A percentile compares a stretch with the other conserved stretches of the same genome.
Conservation (phyloP, 2,888 invertebrate species). For the Beris morrisii region DNA sequence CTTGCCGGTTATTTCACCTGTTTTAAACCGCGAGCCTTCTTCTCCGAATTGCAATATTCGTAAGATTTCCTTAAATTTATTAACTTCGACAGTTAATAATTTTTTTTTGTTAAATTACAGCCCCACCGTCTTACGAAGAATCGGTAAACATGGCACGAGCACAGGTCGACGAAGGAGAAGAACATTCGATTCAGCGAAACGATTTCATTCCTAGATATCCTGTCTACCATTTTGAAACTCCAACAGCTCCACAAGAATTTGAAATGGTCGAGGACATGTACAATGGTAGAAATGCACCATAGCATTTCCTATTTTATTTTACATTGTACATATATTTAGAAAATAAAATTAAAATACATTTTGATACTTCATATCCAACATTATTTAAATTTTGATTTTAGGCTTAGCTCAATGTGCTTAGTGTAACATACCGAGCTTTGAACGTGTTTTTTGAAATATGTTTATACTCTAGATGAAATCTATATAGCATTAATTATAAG, state of each 20-base stretch:
- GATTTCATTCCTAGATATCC: slow-evolving; percentile 53
- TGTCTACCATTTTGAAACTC: slow-evolving; percentile 49
- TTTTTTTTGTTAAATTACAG: slow-evolving; percentile 41
- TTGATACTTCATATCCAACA: too few relatives aligned
- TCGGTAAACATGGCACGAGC: slow-evolving; percentile 51
- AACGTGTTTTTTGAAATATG: too few relatives aligned
- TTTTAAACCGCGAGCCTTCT: background rate
- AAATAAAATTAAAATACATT: too few relatives aligned
- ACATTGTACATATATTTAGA: too few relatives aligned
- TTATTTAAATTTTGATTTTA: too few relatives aligned
- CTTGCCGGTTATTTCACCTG: slow-evolving; percentile 16
- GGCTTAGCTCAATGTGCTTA: too few relatives aligned
- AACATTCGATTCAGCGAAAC: slow-evolving; percentile 44
- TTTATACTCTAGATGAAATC: too few relatives aligned
- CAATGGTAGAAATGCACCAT: too few relatives aligned
- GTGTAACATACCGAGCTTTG: too few relatives aligned
- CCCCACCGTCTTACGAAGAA: slow-evolving; percentile 55
- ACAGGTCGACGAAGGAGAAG: slow-evolving; percentile 50
- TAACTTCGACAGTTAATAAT: background rate
- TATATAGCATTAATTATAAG: too few relatives aligned
- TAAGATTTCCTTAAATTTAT: slow-evolving; percentile 4
- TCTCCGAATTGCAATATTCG: slow-evolving; percentile 4
- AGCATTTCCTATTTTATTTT: too few relatives aligned
- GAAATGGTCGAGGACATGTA: slow-evolving; percentile 5
- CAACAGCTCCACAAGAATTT: slow-evolving; percentile 31